Percentiles rank a stretch among this genome's conserved stretches.
phyloP scores from a whole-genome alignment of 2,888 invertebrate species.

The Venusia cambrica region DNA sequence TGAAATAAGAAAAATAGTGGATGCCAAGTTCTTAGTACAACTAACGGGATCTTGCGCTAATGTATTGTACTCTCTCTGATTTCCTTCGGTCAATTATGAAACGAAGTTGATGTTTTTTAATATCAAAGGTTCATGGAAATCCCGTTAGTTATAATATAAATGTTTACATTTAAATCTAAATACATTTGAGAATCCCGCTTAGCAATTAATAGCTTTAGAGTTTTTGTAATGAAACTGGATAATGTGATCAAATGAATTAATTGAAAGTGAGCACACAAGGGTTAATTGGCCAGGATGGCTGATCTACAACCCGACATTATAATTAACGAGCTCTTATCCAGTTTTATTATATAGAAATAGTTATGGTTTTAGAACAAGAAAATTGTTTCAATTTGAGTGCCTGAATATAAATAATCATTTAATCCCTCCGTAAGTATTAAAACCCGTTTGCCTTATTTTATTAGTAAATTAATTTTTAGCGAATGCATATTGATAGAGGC shows the following conservation, averaged over 20 bases:
- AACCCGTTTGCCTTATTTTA: conserved; percentile 77
- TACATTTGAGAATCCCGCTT: conserved; percentile 13
- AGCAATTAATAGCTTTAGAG: conserved; percentile 13
- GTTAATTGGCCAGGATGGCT: no score
- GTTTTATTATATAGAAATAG: conserved; percentile 8
- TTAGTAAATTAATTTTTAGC: conserved; percentile 56
- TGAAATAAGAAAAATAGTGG: no score
- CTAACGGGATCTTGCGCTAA: no score
- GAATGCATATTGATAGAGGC: conserved; percentile 47
- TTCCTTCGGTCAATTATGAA: no score
- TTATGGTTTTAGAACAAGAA: conserved; percentile 28
- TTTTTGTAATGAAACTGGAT: conserved; percentile 7
- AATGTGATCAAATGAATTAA: background rate
- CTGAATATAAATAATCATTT: conserved; percentile 66
- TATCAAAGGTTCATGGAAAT: no score
- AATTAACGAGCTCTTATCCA: no score
- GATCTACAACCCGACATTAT: no score
- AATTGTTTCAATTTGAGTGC: conserved; percentile 74
- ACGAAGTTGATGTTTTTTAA: no score
- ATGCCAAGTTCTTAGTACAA: no score
- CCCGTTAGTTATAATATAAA: no score
- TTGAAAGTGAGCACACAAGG: no score
- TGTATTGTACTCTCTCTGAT: no score
- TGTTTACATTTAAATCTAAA: conserved; percentile 3
- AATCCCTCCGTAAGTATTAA: conserved; percentile 60